These are phyloP conservation scores for Taenioides sp. DNA, from an alignment of 2,797 vertebrate species.

Conservation along the genomic window DNA sequence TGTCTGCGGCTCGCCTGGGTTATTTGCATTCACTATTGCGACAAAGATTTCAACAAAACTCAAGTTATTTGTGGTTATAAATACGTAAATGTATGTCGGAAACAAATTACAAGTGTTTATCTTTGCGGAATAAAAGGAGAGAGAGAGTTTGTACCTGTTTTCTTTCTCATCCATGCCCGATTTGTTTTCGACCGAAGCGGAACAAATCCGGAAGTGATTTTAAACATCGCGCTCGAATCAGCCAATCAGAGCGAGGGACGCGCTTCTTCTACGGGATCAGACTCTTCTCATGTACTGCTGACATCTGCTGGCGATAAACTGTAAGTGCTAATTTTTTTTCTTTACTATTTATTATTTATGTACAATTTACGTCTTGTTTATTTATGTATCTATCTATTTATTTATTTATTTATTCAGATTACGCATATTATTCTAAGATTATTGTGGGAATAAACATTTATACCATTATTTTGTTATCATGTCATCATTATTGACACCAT, in stretches of 20 bases:
- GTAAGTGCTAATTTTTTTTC: neutral
- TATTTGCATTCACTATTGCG: neutral
- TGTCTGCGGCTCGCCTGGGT: neutral
- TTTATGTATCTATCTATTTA: no score
- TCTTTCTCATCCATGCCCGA: constrained; percentile 39
- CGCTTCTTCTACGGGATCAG: neutral
- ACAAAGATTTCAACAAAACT: neutral
- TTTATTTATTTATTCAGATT: no score
- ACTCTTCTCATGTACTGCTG: neutral
- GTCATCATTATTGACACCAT: no score
- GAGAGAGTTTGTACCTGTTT: constrained; percentile 32
- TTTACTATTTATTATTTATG: no score
- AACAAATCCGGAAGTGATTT: constrained; percentile 53
- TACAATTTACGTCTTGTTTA: no score
- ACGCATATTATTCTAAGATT: no score
- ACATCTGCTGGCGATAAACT: neutral
- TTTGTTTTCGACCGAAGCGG: neutral
- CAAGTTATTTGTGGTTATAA: neutral
- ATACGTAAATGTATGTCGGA: neutral
- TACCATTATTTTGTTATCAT: no score
- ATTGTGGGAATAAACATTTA: no score
- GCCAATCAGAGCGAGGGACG: constrained; percentile 44
- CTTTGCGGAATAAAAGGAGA: neutral
- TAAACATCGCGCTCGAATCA: constrained; percentile 57
- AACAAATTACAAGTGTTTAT: neutral